These are phyloP conservation scores for Gopherus flavomarginatus DNA, from an alignment of 2,113 vertebrate species.

Conservation along the genomic window DNA sequence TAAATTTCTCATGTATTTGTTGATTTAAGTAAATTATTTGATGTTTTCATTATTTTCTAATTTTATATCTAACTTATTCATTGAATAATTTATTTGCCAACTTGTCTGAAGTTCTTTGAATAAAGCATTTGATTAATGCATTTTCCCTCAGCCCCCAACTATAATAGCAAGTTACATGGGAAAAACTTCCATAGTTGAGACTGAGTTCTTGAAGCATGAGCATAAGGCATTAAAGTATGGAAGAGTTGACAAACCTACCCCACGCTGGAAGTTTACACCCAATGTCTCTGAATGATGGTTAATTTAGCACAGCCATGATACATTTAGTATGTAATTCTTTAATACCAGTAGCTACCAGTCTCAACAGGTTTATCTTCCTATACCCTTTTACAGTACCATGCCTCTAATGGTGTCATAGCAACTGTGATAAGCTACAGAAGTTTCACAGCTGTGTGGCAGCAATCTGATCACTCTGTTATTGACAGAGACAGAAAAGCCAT, in stretches of 20 bases:
- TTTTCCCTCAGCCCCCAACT: not conserved
- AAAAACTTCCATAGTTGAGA: not conserved
- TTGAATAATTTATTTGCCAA: not conserved
- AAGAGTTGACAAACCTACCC: not conserved
- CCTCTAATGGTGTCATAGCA: not conserved
- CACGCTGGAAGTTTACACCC: accelerated
- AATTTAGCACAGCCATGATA: not conserved
- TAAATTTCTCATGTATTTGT: not conserved
- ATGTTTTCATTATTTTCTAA: not conserved
- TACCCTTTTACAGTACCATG: not conserved
- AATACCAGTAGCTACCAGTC: accelerated
- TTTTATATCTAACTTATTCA: not conserved
- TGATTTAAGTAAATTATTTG: not conserved
- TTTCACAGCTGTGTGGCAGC: not conserved
- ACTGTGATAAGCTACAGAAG: not conserved
- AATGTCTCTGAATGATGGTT: accelerated
- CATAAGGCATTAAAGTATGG: not conserved
- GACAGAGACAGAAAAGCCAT: not conserved
- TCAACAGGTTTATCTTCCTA: not conserved
- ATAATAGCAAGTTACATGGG: not conserved
- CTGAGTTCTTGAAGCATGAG: accelerated
- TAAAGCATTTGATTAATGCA: not conserved
- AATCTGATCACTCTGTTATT: not conserved
- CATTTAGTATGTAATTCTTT: not conserved
- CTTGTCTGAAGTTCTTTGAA: not conserved